Percentiles rank a stretch among this genome's conserved stretches.
phyloP scores from a whole-genome alignment of 2,797 vertebrate species.

The Oryzias dopingdopingensis region DNA sequence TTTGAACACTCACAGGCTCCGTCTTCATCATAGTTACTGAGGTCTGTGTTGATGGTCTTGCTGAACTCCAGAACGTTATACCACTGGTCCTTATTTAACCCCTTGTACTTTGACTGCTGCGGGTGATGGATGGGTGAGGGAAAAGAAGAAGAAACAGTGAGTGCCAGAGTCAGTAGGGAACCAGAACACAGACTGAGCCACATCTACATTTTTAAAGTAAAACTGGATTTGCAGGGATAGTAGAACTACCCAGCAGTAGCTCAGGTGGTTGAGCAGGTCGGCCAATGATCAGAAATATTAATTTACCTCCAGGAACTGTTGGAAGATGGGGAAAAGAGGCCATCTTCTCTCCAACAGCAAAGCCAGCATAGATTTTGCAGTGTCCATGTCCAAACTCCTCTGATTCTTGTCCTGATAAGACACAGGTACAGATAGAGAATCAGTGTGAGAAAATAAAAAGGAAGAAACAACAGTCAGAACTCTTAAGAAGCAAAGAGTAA shows the following conservation, averaged over 20 bases:
- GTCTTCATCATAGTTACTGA: conserved; percentile 98
- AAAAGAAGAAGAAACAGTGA: neutral
- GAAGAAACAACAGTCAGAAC: too few species aligned
- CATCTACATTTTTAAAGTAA: too few species aligned
- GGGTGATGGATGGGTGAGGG: conserved; percentile 2
- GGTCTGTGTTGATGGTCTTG: conserved; percentile 92
- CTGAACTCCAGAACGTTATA: conserved; percentile 98
- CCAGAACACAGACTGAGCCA: too few species aligned
- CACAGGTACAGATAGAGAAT: neutral
- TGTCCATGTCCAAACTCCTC: conserved; percentile 95
- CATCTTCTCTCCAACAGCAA: conserved; percentile 91
- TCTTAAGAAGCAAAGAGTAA: too few species aligned
- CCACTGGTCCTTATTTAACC: conserved; percentile 99
- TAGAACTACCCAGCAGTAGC: neutral
- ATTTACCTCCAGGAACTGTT: conserved; percentile 93
- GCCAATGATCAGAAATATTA: accelerated
- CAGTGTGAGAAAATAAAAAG: too few species aligned
- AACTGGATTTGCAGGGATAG: neutral
- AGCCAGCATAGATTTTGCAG: conserved; percentile 93
- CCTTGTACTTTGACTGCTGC: conserved; percentile 96
- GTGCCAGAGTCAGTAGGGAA: neutral
- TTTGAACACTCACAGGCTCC: conserved; percentile 91
- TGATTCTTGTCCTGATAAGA: conserved; percentile 88
- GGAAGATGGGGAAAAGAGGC: conserved; percentile 93
- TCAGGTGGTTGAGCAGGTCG: too few species aligned